Base-by-base conservation (phyloP, 37 sponge, comb jelly and placozoan species). In the Lycopodina hypogea region DNA sequence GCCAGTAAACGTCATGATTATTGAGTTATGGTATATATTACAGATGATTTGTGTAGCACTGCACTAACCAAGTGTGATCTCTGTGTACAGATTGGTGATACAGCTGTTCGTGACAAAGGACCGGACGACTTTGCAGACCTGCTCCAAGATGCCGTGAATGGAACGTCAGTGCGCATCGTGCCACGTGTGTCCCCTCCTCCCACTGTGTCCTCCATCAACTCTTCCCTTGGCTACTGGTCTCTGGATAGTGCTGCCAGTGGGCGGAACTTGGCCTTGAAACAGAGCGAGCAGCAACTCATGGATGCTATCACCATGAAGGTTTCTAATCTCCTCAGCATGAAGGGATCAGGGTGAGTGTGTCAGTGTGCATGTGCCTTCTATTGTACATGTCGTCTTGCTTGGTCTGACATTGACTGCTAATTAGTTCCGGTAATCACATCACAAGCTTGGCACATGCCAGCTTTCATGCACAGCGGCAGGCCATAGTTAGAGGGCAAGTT, bases 241-340 rank as follows among this genome's bases (percentile, higher is more conserved):
- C 45, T 69, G 48, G 81, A 71, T 23, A 2, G 37, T n/a, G 7
- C 76, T 15, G 77, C 22, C 29, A 41, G 42, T 14, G 56, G 56
- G 67, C 60, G 30, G 56, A 45, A 38, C 18, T 9, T 78, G 63
- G 0, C 23, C 33, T 26, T 50, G 18, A 24, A 57, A 1, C 72
- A 12, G 7, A 28, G 26, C 1, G 70, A 79, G 39, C 32, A 74
- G 28, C 74, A 82, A 18, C 35, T 52, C 21, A 42, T 37, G 24
- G 37, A 29, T 36, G 56, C 81, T 19, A 64, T 82, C 67, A 72
- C 82, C 11, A 52, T 65, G 29, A 82, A 82, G 55, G 82, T 82
- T 15, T 64, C 82, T 18, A 82, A 82, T 38, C 74, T 82, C 14
- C 82, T 82, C 66, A 64, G 57, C 39, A 82, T 82, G 82, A 82